phyloP scores from a whole-genome alignment of 2,888 invertebrate genomes.

The Rhynchonema sp. region DNA sequence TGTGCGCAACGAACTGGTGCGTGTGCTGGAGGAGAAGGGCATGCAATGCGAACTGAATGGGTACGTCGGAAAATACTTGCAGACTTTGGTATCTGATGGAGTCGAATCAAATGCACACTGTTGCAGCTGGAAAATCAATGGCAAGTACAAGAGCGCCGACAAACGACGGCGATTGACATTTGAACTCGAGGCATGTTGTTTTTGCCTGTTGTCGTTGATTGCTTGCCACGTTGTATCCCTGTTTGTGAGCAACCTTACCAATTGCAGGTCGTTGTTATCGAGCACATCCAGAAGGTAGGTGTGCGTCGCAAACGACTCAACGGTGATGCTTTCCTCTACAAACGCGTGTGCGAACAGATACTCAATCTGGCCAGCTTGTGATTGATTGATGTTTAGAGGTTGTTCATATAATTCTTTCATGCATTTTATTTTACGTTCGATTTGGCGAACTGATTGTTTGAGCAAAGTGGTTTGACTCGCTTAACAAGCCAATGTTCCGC shows the following conservation, averaged over 20 bases:
- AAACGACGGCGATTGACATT: slow-evolving; percentile 42
- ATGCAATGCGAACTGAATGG: slow-evolving; percentile 16
- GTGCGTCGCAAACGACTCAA: slow-evolving; percentile 51
- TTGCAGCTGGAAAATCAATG: slow-evolving; percentile 45
- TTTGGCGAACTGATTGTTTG: no score
- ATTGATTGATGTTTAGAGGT: background rate
- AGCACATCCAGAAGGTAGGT: slow-evolving; percentile 35
- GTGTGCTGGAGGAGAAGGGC: slow-evolving; percentile 36
- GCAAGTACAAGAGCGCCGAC: slow-evolving; percentile 42
- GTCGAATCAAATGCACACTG: no score
- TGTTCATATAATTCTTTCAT: no score
- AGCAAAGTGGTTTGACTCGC: no score
- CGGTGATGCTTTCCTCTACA: slow-evolving; percentile 61
- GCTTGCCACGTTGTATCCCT: no score
- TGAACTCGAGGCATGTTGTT: no score
- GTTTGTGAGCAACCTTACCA: no score
- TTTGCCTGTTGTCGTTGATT: no score
- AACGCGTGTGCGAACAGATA: slow-evolving; percentile 53
- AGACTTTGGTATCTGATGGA: no score
- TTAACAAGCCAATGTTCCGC: no score
- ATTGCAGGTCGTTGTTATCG: slow-evolving; percentile 21
- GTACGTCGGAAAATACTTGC: no score
- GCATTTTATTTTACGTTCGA: no score
- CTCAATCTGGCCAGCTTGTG: slow-evolving; percentile 21
- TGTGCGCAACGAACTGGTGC: slow-evolving; percentile 42